A percentile compares a stretch with the other conserved stretches of the same genome.
Conservation (phyloP, 2,113 vertebrate species). For the Salvelinus sp. region DNA sequence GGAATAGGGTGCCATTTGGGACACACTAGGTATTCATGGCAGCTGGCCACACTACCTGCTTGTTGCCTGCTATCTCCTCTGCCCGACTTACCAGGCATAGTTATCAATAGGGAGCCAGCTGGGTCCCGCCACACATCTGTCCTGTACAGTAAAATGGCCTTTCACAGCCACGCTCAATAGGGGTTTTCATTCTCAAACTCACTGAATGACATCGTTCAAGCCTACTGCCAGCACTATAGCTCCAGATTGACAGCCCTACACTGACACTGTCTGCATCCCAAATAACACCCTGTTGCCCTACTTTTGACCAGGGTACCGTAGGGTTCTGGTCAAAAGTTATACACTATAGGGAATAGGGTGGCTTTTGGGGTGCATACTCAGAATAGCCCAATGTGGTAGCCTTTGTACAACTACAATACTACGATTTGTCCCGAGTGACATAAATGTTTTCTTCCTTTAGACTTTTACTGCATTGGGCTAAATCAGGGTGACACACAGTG, state of each 20-base stretch:
- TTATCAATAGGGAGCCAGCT: constrained; percentile 68
- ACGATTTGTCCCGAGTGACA: constrained; percentile 29
- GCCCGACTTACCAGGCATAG: constrained; percentile 66
- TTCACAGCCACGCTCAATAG: constrained; percentile 75
- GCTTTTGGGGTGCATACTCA: no score
- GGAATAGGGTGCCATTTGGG: no score
- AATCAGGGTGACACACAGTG: no score
- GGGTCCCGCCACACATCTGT: constrained; percentile 57
- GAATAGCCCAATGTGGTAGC: background rate
- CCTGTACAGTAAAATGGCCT: constrained; percentile 47
- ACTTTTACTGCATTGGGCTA: no score
- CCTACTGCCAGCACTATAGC: constrained; percentile 23
- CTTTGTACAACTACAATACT: background rate
- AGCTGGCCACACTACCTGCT: constrained; percentile 85
- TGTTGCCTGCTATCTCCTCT: constrained; percentile 79
- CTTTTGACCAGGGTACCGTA: no score
- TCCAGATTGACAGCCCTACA: constrained; percentile 19
- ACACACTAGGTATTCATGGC: constrained; percentile 42
- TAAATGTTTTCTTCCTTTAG: constrained; percentile 31
- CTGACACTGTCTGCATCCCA: background rate
- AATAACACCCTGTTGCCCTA: no score
- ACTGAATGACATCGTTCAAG: constrained; percentile 23
- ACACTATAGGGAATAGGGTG: no score
- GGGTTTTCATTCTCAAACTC: constrained; percentile 13
- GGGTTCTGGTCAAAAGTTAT: background rate